Evolutionary conservation across 2,113 vertebrate species (phyloP).

Genomic region (Sinocyclocheilus anshuiensis): DNA sequence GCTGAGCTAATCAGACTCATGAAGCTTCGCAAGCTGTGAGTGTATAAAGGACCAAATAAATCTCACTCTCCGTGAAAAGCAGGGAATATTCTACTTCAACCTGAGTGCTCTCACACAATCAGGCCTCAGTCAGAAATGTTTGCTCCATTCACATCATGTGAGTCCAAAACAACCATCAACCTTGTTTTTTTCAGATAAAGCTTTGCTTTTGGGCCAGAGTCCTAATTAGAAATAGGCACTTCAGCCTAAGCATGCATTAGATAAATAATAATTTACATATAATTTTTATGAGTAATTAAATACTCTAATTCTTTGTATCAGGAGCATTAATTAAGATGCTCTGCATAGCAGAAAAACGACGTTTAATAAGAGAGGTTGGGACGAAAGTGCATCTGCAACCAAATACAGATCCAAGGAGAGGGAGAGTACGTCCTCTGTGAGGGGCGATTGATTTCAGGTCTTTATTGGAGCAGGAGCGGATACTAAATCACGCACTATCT

Average conservation of each 20-base stretch:
- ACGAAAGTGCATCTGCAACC: background rate
- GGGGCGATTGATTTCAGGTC: conserved; percentile 50
- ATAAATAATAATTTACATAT: conserved; percentile 1
- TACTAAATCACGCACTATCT: conserved; percentile 60
- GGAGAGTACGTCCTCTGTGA: conserved; percentile 41
- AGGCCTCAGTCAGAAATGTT: background rate
- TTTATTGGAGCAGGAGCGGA: conserved; percentile 40
- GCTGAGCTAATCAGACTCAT: background rate
- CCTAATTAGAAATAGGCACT: conserved; percentile 24
- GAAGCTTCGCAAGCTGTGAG: background rate
- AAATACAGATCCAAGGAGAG: conserved; percentile 17
- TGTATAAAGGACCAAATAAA: conserved; percentile 7
- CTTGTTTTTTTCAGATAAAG: background rate
- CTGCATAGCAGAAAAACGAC: background rate
- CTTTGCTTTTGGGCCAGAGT: background rate
- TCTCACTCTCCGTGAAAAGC: background rate
- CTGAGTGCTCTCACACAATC: background rate
- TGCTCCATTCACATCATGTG: background rate
- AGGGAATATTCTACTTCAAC: conserved; percentile 5
- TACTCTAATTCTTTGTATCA: background rate
- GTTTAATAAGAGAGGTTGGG: conserved; percentile 12
- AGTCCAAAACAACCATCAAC: background rate
- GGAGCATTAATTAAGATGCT: background rate
- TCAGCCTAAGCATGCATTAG: conserved; percentile 1
- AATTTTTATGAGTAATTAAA: background rate